phyloP scores from a whole-genome alignment of 2,113 vertebrate species.

The Eublepharis macularius region DNA sequence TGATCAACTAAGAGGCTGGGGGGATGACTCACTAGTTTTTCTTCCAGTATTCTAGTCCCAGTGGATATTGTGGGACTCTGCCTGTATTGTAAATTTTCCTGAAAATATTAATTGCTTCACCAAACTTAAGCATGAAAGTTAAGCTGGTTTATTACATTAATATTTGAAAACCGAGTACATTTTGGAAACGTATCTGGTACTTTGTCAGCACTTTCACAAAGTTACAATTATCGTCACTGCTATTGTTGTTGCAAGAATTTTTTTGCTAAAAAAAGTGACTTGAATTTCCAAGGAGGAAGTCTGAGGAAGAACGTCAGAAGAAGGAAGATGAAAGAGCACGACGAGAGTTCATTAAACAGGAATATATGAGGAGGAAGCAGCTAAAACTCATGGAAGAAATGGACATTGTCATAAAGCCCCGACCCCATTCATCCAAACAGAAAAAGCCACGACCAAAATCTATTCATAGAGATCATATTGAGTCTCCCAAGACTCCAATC shows the following conservation, averaged over 20 bases:
- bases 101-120: not conserved
- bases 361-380: conserved; percentile 95
- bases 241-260: not conserved
- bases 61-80: not conserved
- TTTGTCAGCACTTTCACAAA: not conserved
- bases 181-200: not conserved
- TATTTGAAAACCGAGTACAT: not conserved
- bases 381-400: conserved; percentile 97
- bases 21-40: not conserved
- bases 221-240: not conserved
- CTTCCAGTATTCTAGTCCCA: not conserved
- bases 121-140: not conserved
- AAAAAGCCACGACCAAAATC: conserved; percentile 93
- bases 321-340: conserved; percentile 94
- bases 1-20: not conserved
- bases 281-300: conserved; percentile 82
- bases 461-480: conserved; percentile 91
- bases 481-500: conserved; percentile 89
- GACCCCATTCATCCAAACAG: conserved; percentile 80
- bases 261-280: not conserved
- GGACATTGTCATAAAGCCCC: conserved; percentile 90
- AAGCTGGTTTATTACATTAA: not conserved
- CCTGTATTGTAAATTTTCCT: not conserved
- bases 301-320: conserved; percentile 93
- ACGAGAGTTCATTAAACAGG: conserved; percentile 95